Evolutionary conservation across 1,140 invertebrate genomes (phyloP).

Genomic region (Idris sp.): DNA sequence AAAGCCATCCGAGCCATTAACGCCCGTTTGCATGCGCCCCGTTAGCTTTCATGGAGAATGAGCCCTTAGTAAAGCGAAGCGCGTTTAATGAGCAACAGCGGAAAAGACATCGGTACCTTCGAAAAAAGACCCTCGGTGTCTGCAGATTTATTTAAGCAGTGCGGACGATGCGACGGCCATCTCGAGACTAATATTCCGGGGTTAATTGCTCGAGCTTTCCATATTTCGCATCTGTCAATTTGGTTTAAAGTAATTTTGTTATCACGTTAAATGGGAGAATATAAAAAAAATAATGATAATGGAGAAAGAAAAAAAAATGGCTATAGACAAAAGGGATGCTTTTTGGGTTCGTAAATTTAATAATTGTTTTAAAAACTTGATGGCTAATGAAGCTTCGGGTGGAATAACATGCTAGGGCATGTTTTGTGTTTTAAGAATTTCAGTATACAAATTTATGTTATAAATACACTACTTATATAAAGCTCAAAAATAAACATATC

Average conservation of each 20-base stretch:
- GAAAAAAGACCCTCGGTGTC: conserved; percentile 26
- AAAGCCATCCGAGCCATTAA: conserved; percentile 78
- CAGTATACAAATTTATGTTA: too few species aligned
- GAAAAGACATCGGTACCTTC: conserved; percentile 14
- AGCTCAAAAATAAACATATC: too few species aligned
- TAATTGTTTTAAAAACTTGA: too few species aligned
- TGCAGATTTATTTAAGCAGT: conserved; percentile 21
- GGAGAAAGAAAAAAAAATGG: too few species aligned
- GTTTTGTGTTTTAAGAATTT: too few species aligned
- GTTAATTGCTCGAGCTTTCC: conserved; percentile 30
- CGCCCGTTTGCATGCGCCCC: conserved; percentile 78
- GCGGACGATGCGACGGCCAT: conserved; percentile 35
- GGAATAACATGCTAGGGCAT: too few species aligned
- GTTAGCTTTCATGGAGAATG: conserved; percentile 72
- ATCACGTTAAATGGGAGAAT: too few species aligned
- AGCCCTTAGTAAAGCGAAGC: conserved; percentile 56
- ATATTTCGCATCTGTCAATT: conserved; percentile 38
- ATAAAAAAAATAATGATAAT: too few species aligned
- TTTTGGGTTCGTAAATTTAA: too few species aligned
- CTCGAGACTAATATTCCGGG: conserved; percentile 39
- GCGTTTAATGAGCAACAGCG: conserved; percentile 66
- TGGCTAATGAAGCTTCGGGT: too few species aligned
- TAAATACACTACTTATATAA: too few species aligned
- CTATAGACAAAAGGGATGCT: too few species aligned
- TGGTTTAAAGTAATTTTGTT: conserved; percentile 15